Evolutionary conservation across 2,797 vertebrate genomes (phyloP).

Genomic region (Paguma larvata): DNA sequence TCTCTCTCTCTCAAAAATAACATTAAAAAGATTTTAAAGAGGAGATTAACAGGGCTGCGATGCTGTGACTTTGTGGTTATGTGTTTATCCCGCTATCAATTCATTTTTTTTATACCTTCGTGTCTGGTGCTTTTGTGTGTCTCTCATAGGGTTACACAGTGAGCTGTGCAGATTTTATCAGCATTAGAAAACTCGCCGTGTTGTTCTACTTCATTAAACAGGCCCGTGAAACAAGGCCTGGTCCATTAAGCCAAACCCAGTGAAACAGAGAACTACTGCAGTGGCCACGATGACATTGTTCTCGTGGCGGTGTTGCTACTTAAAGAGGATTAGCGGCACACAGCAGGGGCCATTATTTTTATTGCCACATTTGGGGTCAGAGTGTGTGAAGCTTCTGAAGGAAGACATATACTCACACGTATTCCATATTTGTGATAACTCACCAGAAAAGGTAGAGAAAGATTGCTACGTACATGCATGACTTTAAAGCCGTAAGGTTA

Average conservation of each 20-base stretch:
- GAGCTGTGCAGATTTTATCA: constrained; percentile 59
- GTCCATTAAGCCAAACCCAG: neutral
- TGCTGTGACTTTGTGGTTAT: neutral
- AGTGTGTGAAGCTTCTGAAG: neutral
- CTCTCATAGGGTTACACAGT: constrained; percentile 66
- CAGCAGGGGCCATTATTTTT: neutral
- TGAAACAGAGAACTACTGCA: neutral
- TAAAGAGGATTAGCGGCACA: neutral
- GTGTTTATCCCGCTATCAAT: neutral
- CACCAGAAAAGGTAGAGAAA: neutral
- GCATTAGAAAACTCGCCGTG: constrained; percentile 72
- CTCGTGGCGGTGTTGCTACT: neutral
- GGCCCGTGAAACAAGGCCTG: constrained; percentile 70
- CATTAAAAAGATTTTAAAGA: neutral
- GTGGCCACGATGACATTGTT: neutral
- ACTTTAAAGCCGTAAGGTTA: neutral
- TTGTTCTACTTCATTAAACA: constrained; percentile 78
- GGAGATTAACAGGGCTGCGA: neutral
- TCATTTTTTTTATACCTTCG: neutral
- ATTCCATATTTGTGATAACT: neutral
- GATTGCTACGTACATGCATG: accelerated
- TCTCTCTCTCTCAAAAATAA: no score
- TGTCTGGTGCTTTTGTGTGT: constrained; percentile 61
- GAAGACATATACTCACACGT: neutral
- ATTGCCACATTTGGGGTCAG: neutral